phyloP scores from a whole-genome alignment of 1,140 invertebrate species.

The Prorops nasuta region DNA sequence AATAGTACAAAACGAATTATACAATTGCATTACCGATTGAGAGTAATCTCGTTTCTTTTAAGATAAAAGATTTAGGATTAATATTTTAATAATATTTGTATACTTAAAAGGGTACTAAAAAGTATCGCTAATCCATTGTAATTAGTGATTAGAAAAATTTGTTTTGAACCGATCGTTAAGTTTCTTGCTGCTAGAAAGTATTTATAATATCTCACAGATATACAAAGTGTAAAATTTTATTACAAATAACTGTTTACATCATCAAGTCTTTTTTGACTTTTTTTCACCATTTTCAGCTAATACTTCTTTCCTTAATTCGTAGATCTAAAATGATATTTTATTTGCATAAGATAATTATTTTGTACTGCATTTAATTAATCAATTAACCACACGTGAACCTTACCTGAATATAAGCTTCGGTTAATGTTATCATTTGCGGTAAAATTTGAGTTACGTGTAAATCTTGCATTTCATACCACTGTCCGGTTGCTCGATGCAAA shows the following conservation, averaged over 20 bases:
- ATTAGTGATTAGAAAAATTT: too few relatives aligned
- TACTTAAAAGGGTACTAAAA: too few relatives aligned
- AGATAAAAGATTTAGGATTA: too few relatives aligned
- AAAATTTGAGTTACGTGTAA: constrained; percentile 97
- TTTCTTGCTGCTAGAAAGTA: too few relatives aligned
- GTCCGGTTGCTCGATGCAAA: constrained; percentile 86
- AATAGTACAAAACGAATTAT: too few relatives aligned
- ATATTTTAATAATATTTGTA: too few relatives aligned
- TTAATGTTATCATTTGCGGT: constrained; percentile 98
- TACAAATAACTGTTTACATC: background rate
- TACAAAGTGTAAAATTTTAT: too few relatives aligned
- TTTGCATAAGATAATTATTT: constrained; percentile 1
- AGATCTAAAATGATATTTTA: constrained; percentile 49
- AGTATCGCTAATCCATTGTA: too few relatives aligned
- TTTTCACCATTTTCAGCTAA: constrained; percentile 28
- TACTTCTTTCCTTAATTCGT: constrained; percentile 43
- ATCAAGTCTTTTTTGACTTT: constrained; percentile 18
- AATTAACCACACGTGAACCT: background rate
- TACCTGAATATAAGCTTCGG: constrained; percentile 95
- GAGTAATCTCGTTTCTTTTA: too few relatives aligned
- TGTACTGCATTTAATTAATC: background rate
- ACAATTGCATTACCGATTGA: too few relatives aligned
- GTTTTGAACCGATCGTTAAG: too few relatives aligned
- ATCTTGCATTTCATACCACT: constrained; percentile 97
- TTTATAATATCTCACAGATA: too few relatives aligned